Evolutionary conservation across 2,888 invertebrate species (phyloP).

Genomic region (Lithosia quadra): DNA sequence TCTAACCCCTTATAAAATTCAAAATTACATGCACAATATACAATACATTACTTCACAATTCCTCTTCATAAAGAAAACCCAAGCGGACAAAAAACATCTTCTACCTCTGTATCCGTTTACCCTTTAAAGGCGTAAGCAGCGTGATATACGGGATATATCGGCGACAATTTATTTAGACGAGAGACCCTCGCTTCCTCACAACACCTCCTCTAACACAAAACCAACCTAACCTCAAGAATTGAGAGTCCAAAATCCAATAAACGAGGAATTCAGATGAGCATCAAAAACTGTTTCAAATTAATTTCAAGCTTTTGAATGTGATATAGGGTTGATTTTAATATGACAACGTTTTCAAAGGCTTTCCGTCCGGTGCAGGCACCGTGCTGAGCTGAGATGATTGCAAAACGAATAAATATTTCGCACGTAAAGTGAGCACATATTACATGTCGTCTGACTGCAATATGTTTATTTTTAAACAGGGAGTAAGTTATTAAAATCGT

Average conservation of each 20-base stretch:
- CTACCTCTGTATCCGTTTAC: conserved; percentile 57
- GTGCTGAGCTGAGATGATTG: conserved; percentile 56
- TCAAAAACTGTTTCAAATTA: conserved; percentile 26
- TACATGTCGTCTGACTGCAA: conserved; percentile 48
- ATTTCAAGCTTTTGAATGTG: conserved; percentile 50
- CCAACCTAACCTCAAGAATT: conserved; percentile 24
- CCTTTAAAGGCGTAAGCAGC: conserved; percentile 74
- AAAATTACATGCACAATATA: background rate
- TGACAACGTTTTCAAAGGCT: conserved; percentile 29
- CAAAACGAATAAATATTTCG: conserved; percentile 53
- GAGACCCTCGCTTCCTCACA: conserved; percentile 57
- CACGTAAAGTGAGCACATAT: conserved; percentile 48
- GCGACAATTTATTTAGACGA: conserved; percentile 79
- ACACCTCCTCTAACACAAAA: conserved; percentile 33
- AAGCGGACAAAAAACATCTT: conserved; percentile 11
- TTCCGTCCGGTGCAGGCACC: conserved; percentile 41
- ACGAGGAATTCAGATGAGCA: conserved; percentile 22
- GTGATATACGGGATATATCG: conserved; percentile 79
- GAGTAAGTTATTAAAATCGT: conserved; percentile 42
- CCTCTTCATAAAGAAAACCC: conserved; percentile 5
- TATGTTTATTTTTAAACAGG: conserved; percentile 52
- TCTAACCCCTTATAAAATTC: conserved; percentile 6
- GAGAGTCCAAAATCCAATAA: conserved; percentile 23
- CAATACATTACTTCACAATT: conserved; percentile 5
- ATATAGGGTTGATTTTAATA: conserved; percentile 24